Percentiles rank a stretch among this genome's conserved stretches.
phyloP scores from a whole-genome alignment of 2,797 vertebrate species.

The Alca torda region DNA sequence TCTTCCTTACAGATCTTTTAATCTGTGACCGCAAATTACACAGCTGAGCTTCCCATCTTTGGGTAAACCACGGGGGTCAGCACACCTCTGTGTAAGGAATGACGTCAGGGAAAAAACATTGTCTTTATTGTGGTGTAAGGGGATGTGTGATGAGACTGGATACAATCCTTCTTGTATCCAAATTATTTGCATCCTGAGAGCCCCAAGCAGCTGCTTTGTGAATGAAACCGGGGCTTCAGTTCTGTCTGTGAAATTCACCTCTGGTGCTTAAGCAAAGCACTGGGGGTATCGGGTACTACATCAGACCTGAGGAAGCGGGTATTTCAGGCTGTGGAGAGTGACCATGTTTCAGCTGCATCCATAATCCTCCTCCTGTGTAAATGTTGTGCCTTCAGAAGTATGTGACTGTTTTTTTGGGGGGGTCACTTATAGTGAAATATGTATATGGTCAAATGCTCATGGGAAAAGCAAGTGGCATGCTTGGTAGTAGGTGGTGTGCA shows the following conservation, averaged over 20 bases:
- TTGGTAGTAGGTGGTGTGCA: background rate
- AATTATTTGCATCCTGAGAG: background rate
- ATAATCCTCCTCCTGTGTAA: background rate
- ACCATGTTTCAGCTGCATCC: background rate
- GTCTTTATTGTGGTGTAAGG: background rate
- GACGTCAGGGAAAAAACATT: rapidly evolving
- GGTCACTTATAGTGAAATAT: background rate
- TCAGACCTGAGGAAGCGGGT: background rate
- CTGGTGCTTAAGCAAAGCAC: background rate
- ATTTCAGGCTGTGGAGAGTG: background rate
- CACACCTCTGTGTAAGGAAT: background rate
- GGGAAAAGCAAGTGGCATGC: background rate
- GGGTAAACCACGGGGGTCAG: background rate
- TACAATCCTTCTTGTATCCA: background rate
- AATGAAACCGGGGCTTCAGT: background rate
- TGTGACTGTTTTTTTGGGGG: rapidly evolving
- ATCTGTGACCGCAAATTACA: background rate
- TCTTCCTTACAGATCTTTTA: background rate
- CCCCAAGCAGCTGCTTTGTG: background rate
- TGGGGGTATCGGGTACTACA: background rate
- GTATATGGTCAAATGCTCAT: background rate
- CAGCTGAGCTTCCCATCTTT: background rate
- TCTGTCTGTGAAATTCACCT: background rate
- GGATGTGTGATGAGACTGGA: background rate
- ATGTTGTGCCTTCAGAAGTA: background rate